Evolutionary conservation across 2,113 vertebrate species (phyloP).

Genomic region (Cranoglanis bouderius): DNA sequence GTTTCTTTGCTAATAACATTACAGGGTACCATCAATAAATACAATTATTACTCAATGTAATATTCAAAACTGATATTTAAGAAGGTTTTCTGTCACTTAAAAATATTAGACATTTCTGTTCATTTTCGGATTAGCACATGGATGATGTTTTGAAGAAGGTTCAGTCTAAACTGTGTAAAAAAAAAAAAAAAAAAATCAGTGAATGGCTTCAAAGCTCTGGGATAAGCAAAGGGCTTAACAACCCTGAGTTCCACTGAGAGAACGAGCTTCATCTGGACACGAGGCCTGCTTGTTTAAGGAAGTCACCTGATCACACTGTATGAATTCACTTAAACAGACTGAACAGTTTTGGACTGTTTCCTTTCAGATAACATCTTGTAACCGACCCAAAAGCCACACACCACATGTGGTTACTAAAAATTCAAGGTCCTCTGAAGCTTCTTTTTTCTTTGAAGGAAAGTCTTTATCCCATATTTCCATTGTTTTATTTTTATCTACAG

Average conservation of each 20-base stretch:
- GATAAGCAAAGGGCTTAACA: slow-evolving; percentile 57
- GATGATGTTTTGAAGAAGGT: slow-evolving; percentile 57
- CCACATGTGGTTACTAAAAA: slow-evolving; percentile 25
- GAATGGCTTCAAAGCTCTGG: slow-evolving; percentile 54
- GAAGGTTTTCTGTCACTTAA: not conserved
- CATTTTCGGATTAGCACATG: slow-evolving; percentile 50
- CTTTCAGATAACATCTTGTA: slow-evolving; percentile 46
- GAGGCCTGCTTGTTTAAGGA: slow-evolving; percentile 19
- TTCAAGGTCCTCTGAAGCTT: not conserved
- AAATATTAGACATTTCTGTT: not conserved
- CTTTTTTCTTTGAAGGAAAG: not conserved
- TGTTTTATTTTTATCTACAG: slow-evolving; percentile 5
- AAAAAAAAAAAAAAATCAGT: slow-evolving; percentile 61
- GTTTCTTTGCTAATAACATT: not conserved
- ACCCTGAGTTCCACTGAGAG: slow-evolving; percentile 54
- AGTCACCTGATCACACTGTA: slow-evolving; percentile 13
- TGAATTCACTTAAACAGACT: not conserved
- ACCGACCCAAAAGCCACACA: slow-evolving; percentile 43
- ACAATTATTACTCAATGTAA: not conserved
- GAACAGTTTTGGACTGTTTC: slow-evolving; percentile 32
- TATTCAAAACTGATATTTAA: not conserved
- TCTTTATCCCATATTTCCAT: slow-evolving; percentile 16
- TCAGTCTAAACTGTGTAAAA: slow-evolving; percentile 55
- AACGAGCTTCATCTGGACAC: slow-evolving; percentile 12
- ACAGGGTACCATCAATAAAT: not conserved